Conservation (phyloP, 1,140 invertebrate genomes). For the Nebria ingens region DNA sequence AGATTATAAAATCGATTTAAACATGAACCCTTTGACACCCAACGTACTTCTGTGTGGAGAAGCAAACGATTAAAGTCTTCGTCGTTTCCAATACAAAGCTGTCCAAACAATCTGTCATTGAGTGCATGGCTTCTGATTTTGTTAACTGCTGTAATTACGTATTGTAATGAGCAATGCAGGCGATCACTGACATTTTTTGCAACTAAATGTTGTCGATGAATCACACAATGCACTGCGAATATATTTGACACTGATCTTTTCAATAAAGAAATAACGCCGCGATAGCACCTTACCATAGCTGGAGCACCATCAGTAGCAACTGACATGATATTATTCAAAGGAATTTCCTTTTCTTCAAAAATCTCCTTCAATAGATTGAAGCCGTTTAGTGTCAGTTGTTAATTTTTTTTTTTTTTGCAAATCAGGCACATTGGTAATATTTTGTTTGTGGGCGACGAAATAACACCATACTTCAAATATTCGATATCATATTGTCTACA, state of each 20-base stretch:
- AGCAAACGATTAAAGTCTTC: constrained; percentile 4
- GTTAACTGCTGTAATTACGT: constrained; percentile 24
- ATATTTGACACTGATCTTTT: constrained; percentile 17
- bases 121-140: constrained; percentile 23
- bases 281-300: constrained; percentile 22
- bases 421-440: no score
- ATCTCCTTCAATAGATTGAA: constrained; percentile 25
- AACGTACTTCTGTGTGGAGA: background rate
- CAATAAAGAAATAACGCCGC: constrained; percentile 10
- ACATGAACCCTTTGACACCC: background rate
- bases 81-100: constrained; percentile 21
- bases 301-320: constrained; percentile 24
- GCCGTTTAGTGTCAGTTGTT: constrained; percentile 15
- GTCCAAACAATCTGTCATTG: constrained; percentile 27
- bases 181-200: constrained; percentile 14
- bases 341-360: constrained; percentile 24
- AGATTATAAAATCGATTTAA: background rate
- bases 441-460: no score
- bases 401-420: constrained; percentile 17
- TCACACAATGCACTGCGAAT: constrained; percentile 16
- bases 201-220: constrained; percentile 16
- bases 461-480: background rate
- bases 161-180: constrained; percentile 16
- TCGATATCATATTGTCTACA: background rate
- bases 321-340: constrained; percentile 24